Evolutionary conservation across 1,140 invertebrate species (phyloP), one percentile per base, ranked within the genome.

Genomic region (Gryon sp.): DNA sequence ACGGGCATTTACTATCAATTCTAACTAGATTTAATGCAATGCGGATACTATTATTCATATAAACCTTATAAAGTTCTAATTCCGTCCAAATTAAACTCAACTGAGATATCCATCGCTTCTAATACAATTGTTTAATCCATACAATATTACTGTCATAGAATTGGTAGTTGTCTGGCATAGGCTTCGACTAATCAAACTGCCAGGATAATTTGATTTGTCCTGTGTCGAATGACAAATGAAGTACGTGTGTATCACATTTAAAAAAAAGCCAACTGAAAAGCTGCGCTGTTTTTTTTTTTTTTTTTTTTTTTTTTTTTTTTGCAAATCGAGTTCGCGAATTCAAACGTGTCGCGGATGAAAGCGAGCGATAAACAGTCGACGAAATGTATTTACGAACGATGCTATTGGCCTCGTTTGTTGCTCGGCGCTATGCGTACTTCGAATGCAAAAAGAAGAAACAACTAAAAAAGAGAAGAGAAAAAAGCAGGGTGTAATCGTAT

Each of bases 401-500:
- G 65, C 36, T 63, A 57, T 69, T 76, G 63, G 65, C 73, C 63
- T 63, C 26, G 34, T 38, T 48, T 40, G 24, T 2, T 41, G 14
- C 5, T 28, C 19, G 32, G 20, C 14, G 30, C 12, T 38, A 50
- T 30, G 45, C 34, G 34, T 30, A n/a, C n/a, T n/a, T n/a, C n/a
- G n/a, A n/a, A n/a, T n/a, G n/a, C n/a, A n/a, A n/a, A n/a, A n/a
- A n/a, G n/a, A n/a, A n/a, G n/a, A n/a, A n/a, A n/a, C n/a, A n/a
- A n/a, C n/a, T n/a, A n/a, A n/a, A n/a, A n/a, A n/a, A n/a, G n/a
- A n/a, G n/a, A 14, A 16, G 32, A 14, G 14, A 69, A 68, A 69
- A 76, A 57, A 16, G 22, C 1, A 26, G 62, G 28, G 50, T 57
- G 63, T 59, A 76, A 69, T 76, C 63, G 73, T 63, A 69, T 69